These are phyloP conservation scores for Xyliphius kryptos DNA, from an alignment of 2,113 vertebrate genomes.

Conservation along the genomic window DNA sequence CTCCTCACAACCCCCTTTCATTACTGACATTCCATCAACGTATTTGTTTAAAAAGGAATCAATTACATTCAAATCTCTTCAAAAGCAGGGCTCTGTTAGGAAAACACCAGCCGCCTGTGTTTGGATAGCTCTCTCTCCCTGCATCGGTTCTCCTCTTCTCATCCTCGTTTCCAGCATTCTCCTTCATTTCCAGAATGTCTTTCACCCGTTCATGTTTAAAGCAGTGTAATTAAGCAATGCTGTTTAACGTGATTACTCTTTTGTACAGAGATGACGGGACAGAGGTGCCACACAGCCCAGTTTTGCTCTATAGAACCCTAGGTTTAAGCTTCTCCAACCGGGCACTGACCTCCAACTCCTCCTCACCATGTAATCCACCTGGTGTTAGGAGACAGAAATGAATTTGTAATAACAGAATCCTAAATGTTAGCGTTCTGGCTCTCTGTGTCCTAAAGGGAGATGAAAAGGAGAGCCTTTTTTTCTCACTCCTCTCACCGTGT, in stretches of 20 bases:
- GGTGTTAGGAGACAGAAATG: conserved; percentile 37
- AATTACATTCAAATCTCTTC: conserved; percentile 69
- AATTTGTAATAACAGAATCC: conserved; percentile 39
- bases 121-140: conserved; percentile 38
- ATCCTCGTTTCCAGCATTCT: neutral
- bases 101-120: conserved; percentile 52
- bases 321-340: conserved; percentile 29
- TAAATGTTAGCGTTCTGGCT: conserved; percentile 25
- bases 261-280: too few relatives aligned
- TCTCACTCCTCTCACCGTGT: conserved; percentile 16
- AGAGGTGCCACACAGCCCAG: too few relatives aligned
- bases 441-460: too few relatives aligned
- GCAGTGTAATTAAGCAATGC: too few relatives aligned
- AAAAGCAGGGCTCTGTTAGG: conserved; percentile 57
- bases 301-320: conserved; percentile 44
- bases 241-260: too few relatives aligned
- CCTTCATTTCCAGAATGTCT: neutral
- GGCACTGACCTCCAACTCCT: conserved; percentile 4
- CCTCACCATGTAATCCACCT: conserved; percentile 21
- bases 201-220: conserved; percentile 1
- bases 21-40: conserved; percentile 62
- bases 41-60: conserved; percentile 77
- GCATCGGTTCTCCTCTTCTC: conserved; percentile 26
- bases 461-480: neutral
- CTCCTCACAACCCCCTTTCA: conserved; percentile 60